These are phyloP conservation scores for Coturnix japonica DNA, from an alignment of 2,113 vertebrate genomes.

Conservation along the genomic window DNA sequence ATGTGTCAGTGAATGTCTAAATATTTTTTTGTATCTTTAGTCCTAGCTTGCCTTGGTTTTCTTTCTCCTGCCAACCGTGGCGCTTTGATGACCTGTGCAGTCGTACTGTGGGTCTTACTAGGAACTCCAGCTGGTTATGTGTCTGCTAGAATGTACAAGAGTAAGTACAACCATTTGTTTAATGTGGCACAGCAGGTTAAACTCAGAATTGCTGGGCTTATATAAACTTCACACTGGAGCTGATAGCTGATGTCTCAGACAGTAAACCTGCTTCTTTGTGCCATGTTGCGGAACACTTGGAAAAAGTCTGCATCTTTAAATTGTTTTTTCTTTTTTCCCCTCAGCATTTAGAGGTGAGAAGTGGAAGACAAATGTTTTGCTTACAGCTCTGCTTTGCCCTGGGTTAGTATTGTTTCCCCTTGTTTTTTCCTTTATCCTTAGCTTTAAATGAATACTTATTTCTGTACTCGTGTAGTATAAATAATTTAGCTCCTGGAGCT, in stretches of 20 bases:
- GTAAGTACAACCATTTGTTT: constrained; percentile 69
- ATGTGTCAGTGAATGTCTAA: background rate
- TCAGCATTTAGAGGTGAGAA: constrained; percentile 90
- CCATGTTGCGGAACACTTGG: background rate
- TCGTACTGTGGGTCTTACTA: constrained; percentile 88
- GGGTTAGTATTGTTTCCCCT: constrained; percentile 78
- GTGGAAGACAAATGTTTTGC: constrained; percentile 91
- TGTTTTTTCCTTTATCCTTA: background rate
- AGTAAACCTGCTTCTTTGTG: background rate
- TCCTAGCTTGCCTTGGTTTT: constrained; percentile 89
- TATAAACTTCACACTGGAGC: background rate
- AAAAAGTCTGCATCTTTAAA: constrained; percentile 11
- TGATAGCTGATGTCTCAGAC: background rate
- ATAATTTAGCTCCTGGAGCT: background rate
- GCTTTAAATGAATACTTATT: background rate
- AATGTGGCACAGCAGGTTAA: background rate
- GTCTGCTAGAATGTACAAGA: constrained; percentile 90
- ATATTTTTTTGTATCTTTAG: constrained; percentile 26
- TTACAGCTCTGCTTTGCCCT: constrained; percentile 89
- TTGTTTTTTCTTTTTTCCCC: constrained; percentile 22
- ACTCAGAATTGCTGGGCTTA: background rate
- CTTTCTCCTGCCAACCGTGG: constrained; percentile 86
- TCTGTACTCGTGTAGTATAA: background rate
- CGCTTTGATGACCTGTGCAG: constrained; percentile 89
- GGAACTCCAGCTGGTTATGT: constrained; percentile 86